A percentile compares a stretch with the other conserved stretches of the same genome.
Evolutionary conservation across 37 sponge, comb jelly and placozoan genomes (phyloP).

Genomic region (Aplysina aerophoba): DNA sequence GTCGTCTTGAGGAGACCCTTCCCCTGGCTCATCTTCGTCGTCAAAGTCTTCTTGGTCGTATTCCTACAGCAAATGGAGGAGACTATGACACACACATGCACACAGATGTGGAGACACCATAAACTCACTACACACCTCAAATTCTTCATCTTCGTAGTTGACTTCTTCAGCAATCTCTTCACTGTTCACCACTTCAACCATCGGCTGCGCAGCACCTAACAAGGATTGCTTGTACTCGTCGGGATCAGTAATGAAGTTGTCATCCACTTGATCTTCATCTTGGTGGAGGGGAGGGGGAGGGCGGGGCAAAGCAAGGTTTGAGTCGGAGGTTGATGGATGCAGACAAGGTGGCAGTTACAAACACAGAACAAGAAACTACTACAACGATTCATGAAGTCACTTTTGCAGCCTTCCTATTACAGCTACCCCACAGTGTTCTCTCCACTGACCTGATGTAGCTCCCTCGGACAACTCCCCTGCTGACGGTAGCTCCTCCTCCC

Average conservation of each 20-base stretch:
- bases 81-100: neutral
- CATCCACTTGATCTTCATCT: neutral
- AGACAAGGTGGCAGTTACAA: too few relatives aligned
- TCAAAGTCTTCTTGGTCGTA: neutral
- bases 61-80: neutral
- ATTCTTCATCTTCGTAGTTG: too few relatives aligned
- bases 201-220: neutral
- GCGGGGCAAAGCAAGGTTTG: too few relatives aligned
- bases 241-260: constrained; percentile 1
- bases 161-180: too few relatives aligned
- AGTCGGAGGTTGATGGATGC: too few relatives aligned
- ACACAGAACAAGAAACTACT: too few relatives aligned
- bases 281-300: neutral
- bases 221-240: neutral
- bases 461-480: neutral
- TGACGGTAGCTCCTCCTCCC: neutral
- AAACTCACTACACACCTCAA: too few relatives aligned
- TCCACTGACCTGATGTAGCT: neutral
- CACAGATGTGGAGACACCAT: neutral
- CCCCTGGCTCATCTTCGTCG: neutral
- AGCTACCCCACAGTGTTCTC: neutral
- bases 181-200: too few relatives aligned
- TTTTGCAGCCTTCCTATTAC: too few relatives aligned
- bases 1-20: too few relatives aligned
- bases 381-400: too few relatives aligned